A percentile compares a stretch with the other conserved stretches of the same genome.
phyloP scores from a whole-genome alignment of 2,797 vertebrate genomes.

The Apogon talboti region DNA sequence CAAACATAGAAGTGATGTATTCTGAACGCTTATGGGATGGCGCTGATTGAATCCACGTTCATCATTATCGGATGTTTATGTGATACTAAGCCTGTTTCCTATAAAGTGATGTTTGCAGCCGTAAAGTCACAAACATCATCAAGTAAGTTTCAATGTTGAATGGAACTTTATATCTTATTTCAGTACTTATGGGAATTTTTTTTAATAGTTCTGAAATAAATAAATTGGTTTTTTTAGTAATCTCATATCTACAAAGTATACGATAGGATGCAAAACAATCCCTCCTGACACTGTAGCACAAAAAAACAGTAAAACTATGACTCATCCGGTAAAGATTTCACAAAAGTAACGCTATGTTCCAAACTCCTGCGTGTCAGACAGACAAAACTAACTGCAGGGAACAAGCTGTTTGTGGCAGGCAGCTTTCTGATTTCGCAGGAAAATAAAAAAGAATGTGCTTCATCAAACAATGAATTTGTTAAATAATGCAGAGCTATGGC shows the following conservation, averaged over 20 bases:
- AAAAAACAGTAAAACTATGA: slow-evolving; percentile 14
- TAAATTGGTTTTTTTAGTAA: not conserved
- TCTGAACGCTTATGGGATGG: no score
- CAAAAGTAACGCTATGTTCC: slow-evolving; percentile 40
- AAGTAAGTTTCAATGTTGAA: not conserved
- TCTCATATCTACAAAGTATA: not conserved
- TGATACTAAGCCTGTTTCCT: no score
- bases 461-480: slow-evolving; percentile 16
- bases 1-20: no score
- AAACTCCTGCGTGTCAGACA: slow-evolving; percentile 18
- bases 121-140: not conserved
- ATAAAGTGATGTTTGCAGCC: no score
- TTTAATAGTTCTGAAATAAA: not conserved
- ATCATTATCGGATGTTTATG: no score
- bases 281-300: slow-evolving; percentile 13
- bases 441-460: slow-evolving; percentile 47
- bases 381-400: slow-evolving; percentile 38
- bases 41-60: no score
- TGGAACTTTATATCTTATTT: not conserved
- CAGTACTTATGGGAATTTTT: not conserved
- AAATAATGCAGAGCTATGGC: slow-evolving; percentile 7
- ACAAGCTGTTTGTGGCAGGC: slow-evolving; percentile 29
- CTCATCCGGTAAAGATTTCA: slow-evolving; percentile 14
- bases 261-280: not conserved
- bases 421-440: slow-evolving; percentile 4